These are phyloP conservation scores for Apteryx mantelli DNA, from an alignment of 2,113 vertebrate genomes.

Conservation along the genomic window DNA sequence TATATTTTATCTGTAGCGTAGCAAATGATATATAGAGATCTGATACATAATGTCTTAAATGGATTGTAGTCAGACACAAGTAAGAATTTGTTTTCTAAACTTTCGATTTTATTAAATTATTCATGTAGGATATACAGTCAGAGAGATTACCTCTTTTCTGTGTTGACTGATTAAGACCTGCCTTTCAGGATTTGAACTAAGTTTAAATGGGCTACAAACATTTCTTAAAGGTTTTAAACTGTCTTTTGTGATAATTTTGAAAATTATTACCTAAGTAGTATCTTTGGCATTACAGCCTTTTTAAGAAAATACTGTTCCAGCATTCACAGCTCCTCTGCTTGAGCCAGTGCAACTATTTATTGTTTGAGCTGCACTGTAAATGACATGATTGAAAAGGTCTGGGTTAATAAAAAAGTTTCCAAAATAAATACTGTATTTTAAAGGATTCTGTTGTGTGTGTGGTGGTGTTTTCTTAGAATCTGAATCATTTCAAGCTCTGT, in stretches of 20 bases:
- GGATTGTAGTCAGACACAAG: background rate
- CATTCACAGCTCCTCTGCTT: background rate
- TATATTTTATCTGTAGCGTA: conserved; percentile 14
- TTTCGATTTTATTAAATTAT: background rate
- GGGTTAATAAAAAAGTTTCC: background rate
- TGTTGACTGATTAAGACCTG: background rate
- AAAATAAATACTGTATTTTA: background rate
- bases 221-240: background rate
- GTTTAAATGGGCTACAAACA: background rate
- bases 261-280: background rate
- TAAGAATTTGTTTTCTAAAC: background rate
- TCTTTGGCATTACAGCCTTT: background rate
- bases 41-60: background rate
- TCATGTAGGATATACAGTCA: background rate
- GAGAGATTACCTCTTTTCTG: background rate
- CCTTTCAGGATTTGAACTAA: background rate
- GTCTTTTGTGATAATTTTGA: background rate
- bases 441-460: background rate
- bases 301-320: background rate
- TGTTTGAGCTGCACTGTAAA: background rate
- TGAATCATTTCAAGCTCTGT: background rate
- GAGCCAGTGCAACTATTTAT: background rate
- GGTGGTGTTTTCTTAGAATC: background rate
- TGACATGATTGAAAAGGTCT: background rate
- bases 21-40: background rate